Evolutionary conservation across 2,888 invertebrate genomes (phyloP).

Genomic region (Hartigia nigra): DNA sequence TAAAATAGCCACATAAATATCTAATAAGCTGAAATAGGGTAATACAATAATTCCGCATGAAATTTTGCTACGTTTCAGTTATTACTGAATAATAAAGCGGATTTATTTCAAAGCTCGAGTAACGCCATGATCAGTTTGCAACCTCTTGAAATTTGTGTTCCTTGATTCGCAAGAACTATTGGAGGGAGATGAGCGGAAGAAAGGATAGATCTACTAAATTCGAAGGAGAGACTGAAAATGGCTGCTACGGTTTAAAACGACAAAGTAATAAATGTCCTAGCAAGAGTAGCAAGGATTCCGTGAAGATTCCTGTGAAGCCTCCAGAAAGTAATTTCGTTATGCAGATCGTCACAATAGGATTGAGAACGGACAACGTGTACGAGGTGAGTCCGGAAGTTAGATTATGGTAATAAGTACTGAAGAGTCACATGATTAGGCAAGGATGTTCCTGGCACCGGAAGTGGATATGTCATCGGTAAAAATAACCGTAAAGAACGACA

Average conservation of each 20-base stretch:
- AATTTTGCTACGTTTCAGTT: neutral
- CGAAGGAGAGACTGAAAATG: conserved; percentile 13
- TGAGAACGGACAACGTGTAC: conserved; percentile 39
- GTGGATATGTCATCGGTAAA: conserved; percentile 46
- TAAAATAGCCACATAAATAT: no score
- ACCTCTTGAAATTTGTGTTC: neutral
- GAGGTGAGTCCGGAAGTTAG: conserved; percentile 33
- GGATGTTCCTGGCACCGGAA: conserved; percentile 39
- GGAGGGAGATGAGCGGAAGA: conserved; percentile 4
- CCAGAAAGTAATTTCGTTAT: conserved; percentile 32
- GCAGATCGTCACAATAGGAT: conserved; percentile 42
- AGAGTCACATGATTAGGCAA: conserved; percentile 28
- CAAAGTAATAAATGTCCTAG: conserved; percentile 10
- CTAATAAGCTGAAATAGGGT: neutral
- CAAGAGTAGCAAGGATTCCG: conserved; percentile 13
- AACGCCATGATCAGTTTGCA: neutral
- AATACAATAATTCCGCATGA: neutral
- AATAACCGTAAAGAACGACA: conserved; percentile 47
- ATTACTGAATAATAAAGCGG: neutral
- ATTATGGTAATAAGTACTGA: neutral
- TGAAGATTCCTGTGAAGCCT: conserved; percentile 22
- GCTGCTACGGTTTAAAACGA: neutral
- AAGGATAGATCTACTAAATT: conserved; percentile 9
- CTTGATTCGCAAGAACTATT: neutral
- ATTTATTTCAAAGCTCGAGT: neutral